These are phyloP conservation scores for Drosophila sturtevanti DNA, from an alignment of 1,140 invertebrate genomes.

Conservation along the genomic window DNA sequence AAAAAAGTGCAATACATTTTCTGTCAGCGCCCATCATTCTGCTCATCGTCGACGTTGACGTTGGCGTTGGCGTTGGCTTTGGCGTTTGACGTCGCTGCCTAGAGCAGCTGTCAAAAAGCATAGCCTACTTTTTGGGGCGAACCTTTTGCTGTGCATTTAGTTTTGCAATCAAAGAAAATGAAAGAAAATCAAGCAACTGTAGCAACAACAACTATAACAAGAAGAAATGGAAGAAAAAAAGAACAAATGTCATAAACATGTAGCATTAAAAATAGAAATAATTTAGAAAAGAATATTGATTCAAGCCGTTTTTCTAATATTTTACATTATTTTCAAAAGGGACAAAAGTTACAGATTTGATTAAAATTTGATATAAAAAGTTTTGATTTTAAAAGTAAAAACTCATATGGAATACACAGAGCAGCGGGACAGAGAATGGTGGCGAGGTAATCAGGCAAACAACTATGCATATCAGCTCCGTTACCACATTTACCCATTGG, in stretches of 20 bases:
- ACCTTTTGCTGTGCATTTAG: neutral
- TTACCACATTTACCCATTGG: neutral
- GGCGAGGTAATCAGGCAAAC: no score
- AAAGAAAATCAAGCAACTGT: neutral
- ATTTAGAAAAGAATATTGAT: neutral
- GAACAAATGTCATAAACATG: neutral
- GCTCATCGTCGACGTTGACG: neutral
- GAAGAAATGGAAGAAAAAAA: neutral
- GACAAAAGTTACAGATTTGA: neutral
- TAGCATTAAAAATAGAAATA: neutral
- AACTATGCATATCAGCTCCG: neutral
- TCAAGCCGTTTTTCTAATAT: neutral
- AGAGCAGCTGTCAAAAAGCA: neutral
- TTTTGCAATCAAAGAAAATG: constrained; percentile 4
- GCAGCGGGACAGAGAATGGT: neutral
- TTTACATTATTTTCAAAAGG: neutral
- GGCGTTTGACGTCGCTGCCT: neutral
- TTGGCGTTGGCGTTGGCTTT: neutral
- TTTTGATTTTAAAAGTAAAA: neutral
- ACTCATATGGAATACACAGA: neutral
- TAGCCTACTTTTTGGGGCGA: neutral
- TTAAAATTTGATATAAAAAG: neutral
- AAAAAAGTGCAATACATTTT: neutral
- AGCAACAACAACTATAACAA: neutral
- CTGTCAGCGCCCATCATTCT: neutral